These are phyloP conservation scores for Steinernema carpocapsae DNA, from an alignment of 2,888 invertebrate species.

Conservation along the genomic window DNA sequence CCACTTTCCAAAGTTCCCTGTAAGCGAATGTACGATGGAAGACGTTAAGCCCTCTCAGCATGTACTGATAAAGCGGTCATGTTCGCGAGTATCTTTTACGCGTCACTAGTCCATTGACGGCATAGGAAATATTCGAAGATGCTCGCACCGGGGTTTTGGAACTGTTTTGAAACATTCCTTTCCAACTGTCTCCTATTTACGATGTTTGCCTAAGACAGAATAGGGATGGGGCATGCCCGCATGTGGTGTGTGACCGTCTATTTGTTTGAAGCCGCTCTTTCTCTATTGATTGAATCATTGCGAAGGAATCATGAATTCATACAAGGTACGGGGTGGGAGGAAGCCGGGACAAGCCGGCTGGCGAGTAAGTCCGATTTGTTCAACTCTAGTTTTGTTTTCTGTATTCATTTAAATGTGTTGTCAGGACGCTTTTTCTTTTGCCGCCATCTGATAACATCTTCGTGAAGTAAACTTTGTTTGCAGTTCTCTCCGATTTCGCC, in stretches of 20 bases:
- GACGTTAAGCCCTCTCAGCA: too few species aligned
- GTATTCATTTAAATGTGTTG: not conserved
- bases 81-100: too few species aligned
- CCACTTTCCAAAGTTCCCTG: too few species aligned
- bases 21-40: too few species aligned
- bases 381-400: not conserved
- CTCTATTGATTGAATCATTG: conserved; percentile 25
- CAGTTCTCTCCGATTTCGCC: too few species aligned
- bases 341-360: not conserved
- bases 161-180: not conserved
- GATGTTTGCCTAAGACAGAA: conserved; percentile 29
- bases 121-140: too few species aligned
- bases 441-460: conserved; percentile 9
- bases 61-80: too few species aligned
- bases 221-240: conserved; percentile 22
- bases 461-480: too few species aligned
- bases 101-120: too few species aligned
- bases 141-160: too few species aligned
- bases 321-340: not conserved
- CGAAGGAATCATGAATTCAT: conserved; percentile 29
- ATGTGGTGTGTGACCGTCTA: conserved; percentile 20
- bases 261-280: conserved; percentile 32
- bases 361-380: not conserved
- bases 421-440: not conserved
- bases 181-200: conserved; percentile 10